Percentiles rank a stretch among this genome's conserved stretches.
These are phyloP conservation scores for Paratrypauchen microcephalus DNA, from an alignment of 2,797 vertebrate species.

Conservation along the genomic window DNA sequence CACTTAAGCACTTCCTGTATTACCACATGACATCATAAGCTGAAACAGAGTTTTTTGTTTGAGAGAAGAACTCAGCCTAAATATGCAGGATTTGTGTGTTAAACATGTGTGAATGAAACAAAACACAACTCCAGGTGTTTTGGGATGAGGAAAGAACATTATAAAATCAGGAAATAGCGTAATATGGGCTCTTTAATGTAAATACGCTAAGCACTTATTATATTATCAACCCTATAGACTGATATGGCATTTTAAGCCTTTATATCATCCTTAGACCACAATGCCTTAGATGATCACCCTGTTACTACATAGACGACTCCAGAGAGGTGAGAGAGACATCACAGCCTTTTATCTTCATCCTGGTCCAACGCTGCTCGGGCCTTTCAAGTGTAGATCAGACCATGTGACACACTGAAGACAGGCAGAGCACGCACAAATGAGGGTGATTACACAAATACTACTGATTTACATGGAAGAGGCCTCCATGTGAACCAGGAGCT, in stretches of 20 bases:
- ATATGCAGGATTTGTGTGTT: no score
- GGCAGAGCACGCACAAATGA: conserved; percentile 52
- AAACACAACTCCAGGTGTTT: no score
- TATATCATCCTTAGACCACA: neutral
- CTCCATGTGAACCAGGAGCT: conserved; percentile 26
- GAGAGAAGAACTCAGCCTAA: no score
- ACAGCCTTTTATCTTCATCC: conserved; percentile 46
- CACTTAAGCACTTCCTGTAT: no score
- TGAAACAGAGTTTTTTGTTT: no score
- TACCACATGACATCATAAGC: no score
- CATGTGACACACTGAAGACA: conserved; percentile 54
- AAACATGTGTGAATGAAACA: no score
- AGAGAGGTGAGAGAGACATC: conserved; percentile 38
- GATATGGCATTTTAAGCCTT: neutral
- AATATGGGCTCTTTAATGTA: neutral
- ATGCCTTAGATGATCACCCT: neutral
- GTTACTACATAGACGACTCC: conserved; percentile 24
- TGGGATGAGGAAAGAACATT: no score
- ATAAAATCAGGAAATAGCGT: no score
- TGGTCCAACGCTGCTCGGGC: conserved; percentile 27
- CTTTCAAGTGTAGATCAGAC: conserved; percentile 61
- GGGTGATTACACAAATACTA: conserved; percentile 52
- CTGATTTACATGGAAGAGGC: conserved; percentile 52
- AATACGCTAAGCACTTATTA: neutral
- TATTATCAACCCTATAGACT: neutral